Conservation (phyloP, 2,888 invertebrate genomes). For the Crepidodera aurea region DNA sequence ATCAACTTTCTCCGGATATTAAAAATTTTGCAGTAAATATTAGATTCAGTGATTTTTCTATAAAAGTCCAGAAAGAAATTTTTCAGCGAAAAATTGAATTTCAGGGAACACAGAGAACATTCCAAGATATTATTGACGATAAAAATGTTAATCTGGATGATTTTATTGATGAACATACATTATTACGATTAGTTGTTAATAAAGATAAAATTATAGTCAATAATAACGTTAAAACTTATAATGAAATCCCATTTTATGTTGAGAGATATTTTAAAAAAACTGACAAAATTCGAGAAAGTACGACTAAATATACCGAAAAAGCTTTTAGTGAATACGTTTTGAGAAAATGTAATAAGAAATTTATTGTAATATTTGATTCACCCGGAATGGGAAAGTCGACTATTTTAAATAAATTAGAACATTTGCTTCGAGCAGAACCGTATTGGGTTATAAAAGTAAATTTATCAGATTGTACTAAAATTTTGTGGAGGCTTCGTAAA, state of each 20-base stretch:
- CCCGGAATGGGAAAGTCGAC: slow-evolving; percentile 21
- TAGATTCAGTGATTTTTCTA: slow-evolving; percentile 1
- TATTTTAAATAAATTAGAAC: slow-evolving; percentile 4
- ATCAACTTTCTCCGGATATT: background rate
- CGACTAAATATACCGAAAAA: no score
- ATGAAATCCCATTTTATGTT: background rate
- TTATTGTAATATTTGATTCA: slow-evolving; percentile 14
- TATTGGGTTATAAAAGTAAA: slow-evolving; percentile 10
- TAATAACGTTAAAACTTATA: background rate
- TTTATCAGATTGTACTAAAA: slow-evolving; percentile 7
- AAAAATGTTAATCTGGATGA: background rate
- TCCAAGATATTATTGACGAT: background rate
- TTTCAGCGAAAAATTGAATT: background rate
- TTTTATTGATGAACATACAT: background rate
- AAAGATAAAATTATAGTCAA: background rate
- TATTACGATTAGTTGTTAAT: background rate
- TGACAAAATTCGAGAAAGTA: background rate
- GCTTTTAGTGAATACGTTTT: background rate
- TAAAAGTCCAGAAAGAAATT: background rate
- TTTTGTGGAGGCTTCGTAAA: background rate
- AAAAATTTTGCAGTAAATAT: background rate
- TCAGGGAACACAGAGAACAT: background rate
- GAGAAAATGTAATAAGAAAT: background rate
- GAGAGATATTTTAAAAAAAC: background rate
- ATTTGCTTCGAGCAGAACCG: background rate